These are phyloP conservation scores for Nephila pilipes DNA, from an alignment of 1,140 invertebrate species.

Conservation along the genomic window DNA sequence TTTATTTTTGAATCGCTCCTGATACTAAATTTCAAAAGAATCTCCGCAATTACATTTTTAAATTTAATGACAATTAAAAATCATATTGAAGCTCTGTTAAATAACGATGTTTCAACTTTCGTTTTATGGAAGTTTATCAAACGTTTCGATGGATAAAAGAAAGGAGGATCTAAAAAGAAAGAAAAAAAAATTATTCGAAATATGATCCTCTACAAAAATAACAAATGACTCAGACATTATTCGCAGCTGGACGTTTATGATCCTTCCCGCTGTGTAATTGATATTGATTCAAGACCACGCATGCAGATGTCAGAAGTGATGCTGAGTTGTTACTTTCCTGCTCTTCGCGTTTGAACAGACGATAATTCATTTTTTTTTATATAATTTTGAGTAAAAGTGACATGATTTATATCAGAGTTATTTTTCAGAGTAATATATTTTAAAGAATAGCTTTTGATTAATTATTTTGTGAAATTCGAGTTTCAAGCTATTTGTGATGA, in stretches of 20 bases:
- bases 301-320: background rate
- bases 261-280: background rate
- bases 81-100: too few species aligned
- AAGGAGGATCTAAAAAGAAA: background rate
- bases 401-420: too few species aligned
- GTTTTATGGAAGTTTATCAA: background rate
- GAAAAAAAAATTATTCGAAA: background rate
- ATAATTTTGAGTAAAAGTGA: too few species aligned
- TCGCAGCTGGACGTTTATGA: background rate
- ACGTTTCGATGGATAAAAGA: background rate
- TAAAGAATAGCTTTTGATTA: too few species aligned
- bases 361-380: background rate
- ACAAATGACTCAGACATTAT: background rate
- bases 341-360: background rate
- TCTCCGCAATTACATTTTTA: too few species aligned
- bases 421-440: too few species aligned
- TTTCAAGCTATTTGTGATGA: too few species aligned
- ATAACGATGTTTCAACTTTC: too few species aligned
- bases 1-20: too few species aligned
- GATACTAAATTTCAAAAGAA: too few species aligned
- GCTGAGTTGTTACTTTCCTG: background rate
- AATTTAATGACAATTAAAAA: too few species aligned
- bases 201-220: background rate
- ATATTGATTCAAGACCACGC: background rate
- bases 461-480: too few species aligned